Evolutionary conservation across 2,888 invertebrate genomes (phyloP).

Genomic region (Rosalia funebris): DNA sequence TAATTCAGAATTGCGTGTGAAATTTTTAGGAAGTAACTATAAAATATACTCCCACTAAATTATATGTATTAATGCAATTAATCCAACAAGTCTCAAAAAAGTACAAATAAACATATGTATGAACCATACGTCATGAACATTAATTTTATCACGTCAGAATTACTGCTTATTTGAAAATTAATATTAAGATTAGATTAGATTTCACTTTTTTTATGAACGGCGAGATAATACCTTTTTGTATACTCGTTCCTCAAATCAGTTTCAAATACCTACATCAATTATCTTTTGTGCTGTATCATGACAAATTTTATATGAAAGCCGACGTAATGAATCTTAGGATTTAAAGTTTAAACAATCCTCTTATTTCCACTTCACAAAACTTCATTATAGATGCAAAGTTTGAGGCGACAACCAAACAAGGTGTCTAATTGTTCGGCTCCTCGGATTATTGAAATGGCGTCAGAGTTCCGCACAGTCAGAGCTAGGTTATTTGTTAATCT

Average conservation of each 20-base stretch:
- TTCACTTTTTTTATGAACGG: background rate
- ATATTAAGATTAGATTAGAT: background rate
- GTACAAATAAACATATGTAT: no score
- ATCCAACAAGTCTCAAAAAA: no score
- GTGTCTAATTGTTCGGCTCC: constrained; percentile 8
- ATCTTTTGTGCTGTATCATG: background rate
- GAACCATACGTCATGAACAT: no score
- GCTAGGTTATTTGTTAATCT: constrained; percentile 21
- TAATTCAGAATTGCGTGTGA: no score
- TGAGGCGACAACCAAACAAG: constrained; percentile 4
- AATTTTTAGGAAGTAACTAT: no score
- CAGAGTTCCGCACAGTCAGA: background rate
- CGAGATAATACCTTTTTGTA: background rate
- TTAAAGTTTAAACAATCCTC: background rate
- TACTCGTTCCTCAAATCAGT: background rate
- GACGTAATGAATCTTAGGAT: background rate
- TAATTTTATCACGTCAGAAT: no score
- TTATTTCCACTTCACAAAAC: background rate
- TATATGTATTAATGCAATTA: no score
- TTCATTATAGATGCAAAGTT: background rate
- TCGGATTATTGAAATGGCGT: constrained; percentile 10
- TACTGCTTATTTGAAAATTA: background rate
- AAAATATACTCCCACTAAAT: no score
- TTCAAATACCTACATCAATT: background rate
- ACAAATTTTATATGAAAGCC: background rate